These are phyloP conservation scores for Hemistola chrysoprasaria DNA, from an alignment of 2,888 invertebrate species.

Conservation along the genomic window DNA sequence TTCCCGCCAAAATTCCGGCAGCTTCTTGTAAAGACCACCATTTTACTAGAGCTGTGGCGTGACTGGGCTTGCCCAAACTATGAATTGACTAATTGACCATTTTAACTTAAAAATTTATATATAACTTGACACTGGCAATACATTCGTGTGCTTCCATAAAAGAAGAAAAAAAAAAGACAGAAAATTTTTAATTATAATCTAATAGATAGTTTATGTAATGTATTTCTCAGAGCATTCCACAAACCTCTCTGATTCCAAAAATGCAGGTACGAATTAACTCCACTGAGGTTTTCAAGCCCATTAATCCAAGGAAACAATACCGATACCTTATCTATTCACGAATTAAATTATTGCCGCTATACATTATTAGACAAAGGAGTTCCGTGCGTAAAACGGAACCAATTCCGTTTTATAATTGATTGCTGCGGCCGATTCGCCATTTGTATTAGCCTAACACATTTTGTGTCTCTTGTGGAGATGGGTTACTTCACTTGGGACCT, in stretches of 20 bases:
- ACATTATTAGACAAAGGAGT: constrained; percentile 51
- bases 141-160: too few species aligned
- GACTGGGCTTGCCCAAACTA: too few species aligned
- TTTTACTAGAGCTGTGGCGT: too few species aligned
- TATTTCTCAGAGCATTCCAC: too few species aligned
- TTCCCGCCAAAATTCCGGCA: too few species aligned
- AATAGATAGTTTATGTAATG: too few species aligned
- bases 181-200: too few species aligned
- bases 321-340: constrained; percentile 18
- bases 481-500: constrained; percentile 10
- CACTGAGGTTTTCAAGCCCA: constrained; percentile 10
- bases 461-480: constrained; percentile 56
- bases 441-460: constrained; percentile 74
- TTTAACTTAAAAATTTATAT: too few species aligned
- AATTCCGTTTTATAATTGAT: constrained; percentile 77
- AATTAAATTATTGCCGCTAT: constrained; percentile 57
- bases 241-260: background rate
- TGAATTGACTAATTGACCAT: too few species aligned
- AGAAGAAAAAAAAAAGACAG: too few species aligned
- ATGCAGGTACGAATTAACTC: constrained; percentile 4
- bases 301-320: constrained; percentile 18
- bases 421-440: constrained; percentile 71
- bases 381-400: constrained; percentile 46
- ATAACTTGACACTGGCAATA: too few species aligned
- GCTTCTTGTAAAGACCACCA: too few species aligned